Conservation (phyloP, 2,113 vertebrate species). For the Oxyruncus cristatus region DNA sequence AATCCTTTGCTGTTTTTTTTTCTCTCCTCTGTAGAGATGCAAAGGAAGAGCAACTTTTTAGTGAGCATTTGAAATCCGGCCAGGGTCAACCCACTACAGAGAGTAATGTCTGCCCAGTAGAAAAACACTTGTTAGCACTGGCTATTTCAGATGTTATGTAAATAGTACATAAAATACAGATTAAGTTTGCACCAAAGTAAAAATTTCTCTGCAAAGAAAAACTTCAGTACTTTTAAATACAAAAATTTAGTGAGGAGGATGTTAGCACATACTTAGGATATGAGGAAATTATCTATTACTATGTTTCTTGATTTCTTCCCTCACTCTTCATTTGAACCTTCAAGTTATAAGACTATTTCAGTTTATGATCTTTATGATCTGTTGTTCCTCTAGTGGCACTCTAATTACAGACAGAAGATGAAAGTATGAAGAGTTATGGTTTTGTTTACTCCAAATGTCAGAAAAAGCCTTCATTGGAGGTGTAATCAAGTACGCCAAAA, state of each 20-base stretch:
- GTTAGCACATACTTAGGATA: background rate
- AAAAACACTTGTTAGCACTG: background rate
- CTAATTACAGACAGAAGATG: background rate
- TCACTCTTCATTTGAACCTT: background rate
- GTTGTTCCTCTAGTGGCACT: background rate
- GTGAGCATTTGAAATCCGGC: too few relatives aligned
- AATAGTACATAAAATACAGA: background rate
- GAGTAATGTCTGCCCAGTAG: background rate
- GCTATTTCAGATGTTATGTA: background rate
- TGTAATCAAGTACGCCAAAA: background rate
- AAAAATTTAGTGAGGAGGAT: background rate
- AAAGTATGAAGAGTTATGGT: background rate
- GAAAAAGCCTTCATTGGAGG: background rate
- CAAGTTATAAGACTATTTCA: background rate
- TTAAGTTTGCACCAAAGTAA: background rate
- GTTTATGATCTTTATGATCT: background rate
- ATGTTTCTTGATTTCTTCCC: background rate
- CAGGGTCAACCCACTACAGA: too few relatives aligned
- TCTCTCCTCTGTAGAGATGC: too few relatives aligned
- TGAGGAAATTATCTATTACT: background rate
- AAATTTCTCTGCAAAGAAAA: background rate
- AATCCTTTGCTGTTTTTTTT: too few relatives aligned
- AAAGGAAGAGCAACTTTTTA: too few relatives aligned
- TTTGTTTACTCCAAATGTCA: accelerated
- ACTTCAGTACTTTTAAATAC: background rate